phyloP scores from a whole-genome alignment of 1,140 invertebrate genomes.

The Musca domestica region DNA sequence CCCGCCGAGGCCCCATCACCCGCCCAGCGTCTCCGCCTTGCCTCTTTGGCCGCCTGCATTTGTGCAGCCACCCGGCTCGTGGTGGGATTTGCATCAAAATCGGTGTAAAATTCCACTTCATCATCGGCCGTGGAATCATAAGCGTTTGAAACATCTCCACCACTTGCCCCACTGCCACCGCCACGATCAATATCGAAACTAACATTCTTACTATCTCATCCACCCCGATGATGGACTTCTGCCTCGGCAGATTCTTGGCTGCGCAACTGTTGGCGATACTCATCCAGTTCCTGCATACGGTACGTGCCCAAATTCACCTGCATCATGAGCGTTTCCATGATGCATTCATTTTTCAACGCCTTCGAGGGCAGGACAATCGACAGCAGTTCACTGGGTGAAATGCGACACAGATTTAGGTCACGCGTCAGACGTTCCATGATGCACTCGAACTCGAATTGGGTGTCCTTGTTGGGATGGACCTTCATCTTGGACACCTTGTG shows the following conservation, averaged over 20 bases:
- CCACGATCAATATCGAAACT: conserved; percentile 52
- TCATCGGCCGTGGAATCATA: conserved; percentile 43
- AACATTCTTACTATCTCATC: conserved; percentile 55
- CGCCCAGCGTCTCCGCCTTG: conserved; percentile 43
- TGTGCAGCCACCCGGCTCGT: conserved; percentile 49
- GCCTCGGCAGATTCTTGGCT: conserved; percentile 84
- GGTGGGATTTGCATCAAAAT: conserved; percentile 42
- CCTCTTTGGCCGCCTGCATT: conserved; percentile 50
- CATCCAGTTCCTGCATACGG: conserved; percentile 84
- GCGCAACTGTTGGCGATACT: conserved; percentile 79
- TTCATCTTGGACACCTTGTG: conserved; percentile 71
- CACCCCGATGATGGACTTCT: conserved; percentile 51
- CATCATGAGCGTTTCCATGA: conserved; percentile 88
- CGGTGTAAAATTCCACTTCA: conserved; percentile 48
- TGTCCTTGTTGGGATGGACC: conserved; percentile 74
- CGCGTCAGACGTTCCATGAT: conserved; percentile 87
- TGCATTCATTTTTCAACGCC: conserved; percentile 88
- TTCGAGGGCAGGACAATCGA: conserved; percentile 90
- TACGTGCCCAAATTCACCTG: conserved; percentile 92
- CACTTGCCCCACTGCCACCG: conserved; percentile 23
- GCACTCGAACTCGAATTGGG: conserved; percentile 85
- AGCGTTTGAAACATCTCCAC: conserved; percentile 21
- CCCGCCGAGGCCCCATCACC: conserved; percentile 46
- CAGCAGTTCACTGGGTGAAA: conserved; percentile 89
- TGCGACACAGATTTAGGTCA: conserved; percentile 86